Percentiles rank a stretch among this genome's conserved stretches.
Evolutionary conservation across 1,140 invertebrate species (phyloP).

Genomic region (Pygmarrhopalites habei): DNA sequence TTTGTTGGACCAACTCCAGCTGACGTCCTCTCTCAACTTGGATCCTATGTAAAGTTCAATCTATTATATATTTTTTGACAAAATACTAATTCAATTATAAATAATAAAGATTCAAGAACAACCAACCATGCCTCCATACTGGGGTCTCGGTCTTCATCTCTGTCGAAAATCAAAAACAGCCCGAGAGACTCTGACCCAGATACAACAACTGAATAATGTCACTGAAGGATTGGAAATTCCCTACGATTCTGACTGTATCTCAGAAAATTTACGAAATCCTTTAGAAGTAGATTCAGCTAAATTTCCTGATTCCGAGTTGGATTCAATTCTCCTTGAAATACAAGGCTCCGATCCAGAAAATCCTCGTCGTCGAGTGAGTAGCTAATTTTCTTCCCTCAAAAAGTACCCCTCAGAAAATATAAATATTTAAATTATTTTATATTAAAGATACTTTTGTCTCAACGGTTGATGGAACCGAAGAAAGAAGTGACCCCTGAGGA

Average conservation of each 20-base stretch:
- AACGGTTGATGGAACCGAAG: constrained; percentile 11
- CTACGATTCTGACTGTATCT: constrained; percentile 36
- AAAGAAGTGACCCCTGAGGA: background rate
- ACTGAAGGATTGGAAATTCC: too few relatives aligned
- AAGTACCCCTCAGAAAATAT: too few relatives aligned
- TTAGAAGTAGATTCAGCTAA: constrained; percentile 8
- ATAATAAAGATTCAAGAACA: background rate
- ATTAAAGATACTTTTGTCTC: constrained; percentile 17
- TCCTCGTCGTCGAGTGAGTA: too few relatives aligned
- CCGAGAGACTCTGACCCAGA: background rate
- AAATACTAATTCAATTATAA: background rate
- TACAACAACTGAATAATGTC: too few relatives aligned
- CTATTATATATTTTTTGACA: background rate
- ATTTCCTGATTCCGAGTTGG: too few relatives aligned
- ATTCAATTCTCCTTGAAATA: too few relatives aligned
- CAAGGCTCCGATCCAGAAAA: too few relatives aligned
- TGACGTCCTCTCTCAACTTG: constrained; percentile 21
- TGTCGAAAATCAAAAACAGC: constrained; percentile 11
- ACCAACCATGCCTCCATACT: constrained; percentile 26
- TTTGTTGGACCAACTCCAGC: constrained; percentile 22
- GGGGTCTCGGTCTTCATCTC: constrained; percentile 34
- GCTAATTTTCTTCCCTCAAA: too few relatives aligned
- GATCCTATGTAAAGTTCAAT: constrained; percentile 15
- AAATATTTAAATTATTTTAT: too few relatives aligned
- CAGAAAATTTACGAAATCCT: constrained; percentile 27